Percentiles rank a stretch among this genome's conserved stretches.
phyloP scores from a whole-genome alignment of 1,140 invertebrate species.

The Pseudomyrmex sp. region DNA sequence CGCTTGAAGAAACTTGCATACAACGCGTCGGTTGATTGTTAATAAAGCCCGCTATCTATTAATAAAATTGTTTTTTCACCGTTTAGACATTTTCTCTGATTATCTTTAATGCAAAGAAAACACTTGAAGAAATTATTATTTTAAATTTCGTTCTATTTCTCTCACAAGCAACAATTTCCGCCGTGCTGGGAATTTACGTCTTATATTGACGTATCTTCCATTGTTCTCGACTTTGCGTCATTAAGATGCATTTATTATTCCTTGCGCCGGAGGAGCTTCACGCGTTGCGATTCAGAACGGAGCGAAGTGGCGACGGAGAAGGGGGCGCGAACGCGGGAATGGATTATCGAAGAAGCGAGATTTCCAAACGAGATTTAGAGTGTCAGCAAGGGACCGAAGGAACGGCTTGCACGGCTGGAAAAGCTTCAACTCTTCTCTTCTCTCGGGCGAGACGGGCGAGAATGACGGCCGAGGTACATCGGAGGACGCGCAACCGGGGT shows the following conservation, averaged over 20 bases:
- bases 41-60: no score
- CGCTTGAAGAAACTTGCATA: no score
- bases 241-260: conserved; percentile 62
- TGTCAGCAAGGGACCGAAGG: conserved; percentile 50
- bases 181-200: conserved; percentile 7
- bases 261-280: background rate
- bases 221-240: conserved; percentile 47
- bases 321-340: conserved; percentile 28
- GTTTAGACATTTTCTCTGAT: background rate
- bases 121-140: background rate
- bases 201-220: conserved; percentile 30
- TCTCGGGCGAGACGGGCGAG: conserved; percentile 11
- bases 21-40: no score
- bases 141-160: background rate
- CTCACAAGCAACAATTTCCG: conserved; percentile 13
- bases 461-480: conserved; percentile 51
- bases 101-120: background rate
- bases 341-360: conserved; percentile 61
- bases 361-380: conserved; percentile 61
- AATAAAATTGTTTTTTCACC: background rate
- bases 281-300: conserved; percentile 31
- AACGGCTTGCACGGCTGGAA: conserved; percentile 38
- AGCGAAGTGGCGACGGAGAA: background rate
- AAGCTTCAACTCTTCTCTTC: conserved; percentile 37
- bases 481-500: conserved; percentile 45